phyloP scores from a whole-genome alignment of 2,113 vertebrate species.

The Eurystomus gularis region DNA sequence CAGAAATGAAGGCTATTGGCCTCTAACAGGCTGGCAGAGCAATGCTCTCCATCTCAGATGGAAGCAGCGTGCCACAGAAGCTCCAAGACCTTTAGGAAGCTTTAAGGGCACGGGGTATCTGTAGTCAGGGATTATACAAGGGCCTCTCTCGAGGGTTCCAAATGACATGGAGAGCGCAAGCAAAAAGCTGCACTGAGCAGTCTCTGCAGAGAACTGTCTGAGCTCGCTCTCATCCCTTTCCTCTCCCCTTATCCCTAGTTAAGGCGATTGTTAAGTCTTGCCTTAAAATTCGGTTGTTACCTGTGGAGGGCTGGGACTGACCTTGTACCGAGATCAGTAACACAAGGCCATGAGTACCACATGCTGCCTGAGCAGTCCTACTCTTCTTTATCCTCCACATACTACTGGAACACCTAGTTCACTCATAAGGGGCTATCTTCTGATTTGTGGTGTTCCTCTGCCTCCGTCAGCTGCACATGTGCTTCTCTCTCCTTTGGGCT shows the following conservation, averaged over 20 bases:
- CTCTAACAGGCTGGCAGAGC: not conserved
- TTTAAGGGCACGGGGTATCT: not conserved
- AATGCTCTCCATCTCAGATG: not conserved
- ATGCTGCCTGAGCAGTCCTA: fast-evolving
- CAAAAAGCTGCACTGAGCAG: not conserved
- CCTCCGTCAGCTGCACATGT: fast-evolving
- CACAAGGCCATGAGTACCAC: not conserved
- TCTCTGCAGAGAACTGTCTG: not conserved
- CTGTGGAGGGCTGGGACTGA: not conserved
- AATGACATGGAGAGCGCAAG: not conserved
- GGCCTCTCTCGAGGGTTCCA: not conserved
- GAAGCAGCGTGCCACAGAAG: not conserved
- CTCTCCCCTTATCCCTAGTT: not conserved
- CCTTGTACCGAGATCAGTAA: not conserved
- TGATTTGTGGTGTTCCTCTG: not conserved
- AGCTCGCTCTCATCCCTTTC: not conserved
- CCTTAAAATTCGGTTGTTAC: not conserved
- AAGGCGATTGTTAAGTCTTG: not conserved
- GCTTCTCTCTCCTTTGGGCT: not conserved
- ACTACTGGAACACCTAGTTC: not conserved
- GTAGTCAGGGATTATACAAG: not conserved
- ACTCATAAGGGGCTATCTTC: not conserved
- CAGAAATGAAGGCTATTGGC: not conserved
- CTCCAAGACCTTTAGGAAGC: not conserved
- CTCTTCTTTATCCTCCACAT: not conserved